Evolutionary conservation across 1,140 invertebrate species (phyloP), one percentile per base, ranked within the genome.

Genomic region (Hyposmocoma kahamanoa): DNA sequence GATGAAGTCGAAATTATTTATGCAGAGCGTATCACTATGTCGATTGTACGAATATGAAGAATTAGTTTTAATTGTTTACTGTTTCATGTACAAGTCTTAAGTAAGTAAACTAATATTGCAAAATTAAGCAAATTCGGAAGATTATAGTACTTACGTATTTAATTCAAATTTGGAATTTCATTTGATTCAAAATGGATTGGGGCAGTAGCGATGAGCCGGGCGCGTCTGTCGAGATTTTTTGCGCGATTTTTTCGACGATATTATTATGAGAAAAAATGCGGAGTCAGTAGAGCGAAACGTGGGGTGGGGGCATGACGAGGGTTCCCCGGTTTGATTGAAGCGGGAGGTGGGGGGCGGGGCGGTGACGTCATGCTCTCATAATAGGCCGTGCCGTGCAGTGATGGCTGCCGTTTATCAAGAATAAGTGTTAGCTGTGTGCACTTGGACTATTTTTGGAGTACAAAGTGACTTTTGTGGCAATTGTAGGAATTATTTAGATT

Each of bases 221-320:
- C 62, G 67, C 72, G 75, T 74, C 80, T 81, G 78, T 81, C 72
- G 70, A 80, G 73, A 78, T 79, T 84, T 84, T 84, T 83, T 84
- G 77, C 58, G 71, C 71, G 79, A 81, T 83, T 84, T 83, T 84
- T 84, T 83, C 79, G 67, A 83, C 79, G 77, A 78, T 83, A 84
- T 84, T 84, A 84, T 84, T 84, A 84, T 83, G 81, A 82, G 76
- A 84, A 79, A 84, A 84, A 82, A 82, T 84, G 79, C 77, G 67
- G 70, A 84, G 76, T 84, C 81, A 79, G 77, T 82, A 75, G 73
- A 81, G 72, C 81, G 73, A 64, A 78, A 74, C 77, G 72, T 68
- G 60, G 78, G 81, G 81, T 79, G 78, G 81, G 76, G 72, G 72
- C 63, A 67, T 82, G 76, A 82, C 81, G 81, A 82, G 81, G 81